Evolutionary conservation across 2,113 vertebrate species (phyloP).

Genomic region (Eurystomus gularis): DNA sequence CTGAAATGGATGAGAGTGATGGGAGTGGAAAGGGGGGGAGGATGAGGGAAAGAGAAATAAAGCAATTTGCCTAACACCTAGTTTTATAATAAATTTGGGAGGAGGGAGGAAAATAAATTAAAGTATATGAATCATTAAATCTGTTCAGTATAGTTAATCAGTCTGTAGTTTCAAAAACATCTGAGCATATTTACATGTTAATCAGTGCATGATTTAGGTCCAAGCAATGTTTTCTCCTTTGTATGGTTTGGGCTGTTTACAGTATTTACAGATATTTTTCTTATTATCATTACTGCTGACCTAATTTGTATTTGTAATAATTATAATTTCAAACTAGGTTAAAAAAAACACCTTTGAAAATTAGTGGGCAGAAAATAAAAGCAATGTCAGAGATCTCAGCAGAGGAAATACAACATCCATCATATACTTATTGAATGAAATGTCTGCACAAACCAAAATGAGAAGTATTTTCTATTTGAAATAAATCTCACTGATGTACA

Average conservation of each 20-base stretch:
- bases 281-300: neutral
- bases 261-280: neutral
- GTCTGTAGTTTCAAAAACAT: slow-evolving; percentile 18
- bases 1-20: neutral
- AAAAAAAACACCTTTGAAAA: neutral
- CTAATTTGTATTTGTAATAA: slow-evolving; percentile 42
- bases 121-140: slow-evolving; percentile 13
- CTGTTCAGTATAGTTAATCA: slow-evolving; percentile 14
- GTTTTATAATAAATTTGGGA: neutral
- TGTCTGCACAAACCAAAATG: slow-evolving; percentile 40
- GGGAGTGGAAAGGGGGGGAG: neutral
- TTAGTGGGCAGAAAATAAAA: slow-evolving; percentile 30
- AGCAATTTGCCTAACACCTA: neutral
- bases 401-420: neutral
- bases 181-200: neutral
- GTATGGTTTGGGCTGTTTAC: neutral
- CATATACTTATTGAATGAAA: slow-evolving; percentile 36
- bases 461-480: slow-evolving; percentile 47
- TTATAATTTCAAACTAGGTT: neutral
- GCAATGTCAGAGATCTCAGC: neutral
- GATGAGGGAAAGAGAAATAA: neutral
- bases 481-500: neutral
- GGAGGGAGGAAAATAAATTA: neutral
- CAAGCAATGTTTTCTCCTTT: neutral
- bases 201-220: neutral